Percentiles rank a stretch among this genome's conserved stretches.
Conservation (phyloP, 2,113 vertebrate species). For the Chaetorhynchus papuensis region DNA sequence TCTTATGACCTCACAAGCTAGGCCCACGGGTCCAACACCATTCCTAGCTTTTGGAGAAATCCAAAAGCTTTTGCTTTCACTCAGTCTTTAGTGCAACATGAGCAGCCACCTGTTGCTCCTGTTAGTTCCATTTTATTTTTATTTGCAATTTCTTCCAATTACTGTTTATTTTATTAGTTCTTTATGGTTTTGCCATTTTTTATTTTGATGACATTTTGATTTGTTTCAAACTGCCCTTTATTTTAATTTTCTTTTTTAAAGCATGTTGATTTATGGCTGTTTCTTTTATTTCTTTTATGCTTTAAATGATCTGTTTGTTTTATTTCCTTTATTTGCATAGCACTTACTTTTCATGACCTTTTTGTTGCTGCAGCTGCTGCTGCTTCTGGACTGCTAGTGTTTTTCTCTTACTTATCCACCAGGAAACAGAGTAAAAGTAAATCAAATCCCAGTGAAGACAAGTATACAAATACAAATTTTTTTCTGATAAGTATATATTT, state of each 20-base stretch:
- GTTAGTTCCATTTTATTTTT: not conserved
- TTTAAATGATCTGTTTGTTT: constrained; percentile 45
- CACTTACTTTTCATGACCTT: constrained; percentile 52
- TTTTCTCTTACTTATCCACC: not conserved
- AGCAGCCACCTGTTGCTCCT: not conserved
- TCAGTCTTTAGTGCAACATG: not conserved
- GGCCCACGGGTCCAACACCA: not conserved
- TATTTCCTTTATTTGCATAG: constrained; percentile 53
- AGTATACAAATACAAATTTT: not conserved
- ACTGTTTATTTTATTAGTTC: constrained; percentile 18
- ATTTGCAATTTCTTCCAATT: constrained; percentile 17
- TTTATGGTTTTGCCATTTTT: not conserved
- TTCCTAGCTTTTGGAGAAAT: not conserved
- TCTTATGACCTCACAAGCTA: not conserved
- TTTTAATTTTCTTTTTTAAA: constrained; percentile 29
- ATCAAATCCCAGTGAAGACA: not conserved
- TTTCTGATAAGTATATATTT: not conserved
- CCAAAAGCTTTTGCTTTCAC: not conserved
- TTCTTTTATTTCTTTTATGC: constrained; percentile 29
- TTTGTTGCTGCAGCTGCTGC: constrained; percentile 54
- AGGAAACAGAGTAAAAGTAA: constrained; percentile 10
- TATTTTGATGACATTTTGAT: constrained; percentile 17
- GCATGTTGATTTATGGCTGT: not conserved
- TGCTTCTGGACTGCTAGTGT: not conserved
- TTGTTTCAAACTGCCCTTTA: constrained; percentile 26